Percentiles rank a stretch among this genome's conserved stretches.
Evolutionary conservation across 2,113 vertebrate genomes (phyloP).

Genomic region (Lepisosteus osseus): DNA sequence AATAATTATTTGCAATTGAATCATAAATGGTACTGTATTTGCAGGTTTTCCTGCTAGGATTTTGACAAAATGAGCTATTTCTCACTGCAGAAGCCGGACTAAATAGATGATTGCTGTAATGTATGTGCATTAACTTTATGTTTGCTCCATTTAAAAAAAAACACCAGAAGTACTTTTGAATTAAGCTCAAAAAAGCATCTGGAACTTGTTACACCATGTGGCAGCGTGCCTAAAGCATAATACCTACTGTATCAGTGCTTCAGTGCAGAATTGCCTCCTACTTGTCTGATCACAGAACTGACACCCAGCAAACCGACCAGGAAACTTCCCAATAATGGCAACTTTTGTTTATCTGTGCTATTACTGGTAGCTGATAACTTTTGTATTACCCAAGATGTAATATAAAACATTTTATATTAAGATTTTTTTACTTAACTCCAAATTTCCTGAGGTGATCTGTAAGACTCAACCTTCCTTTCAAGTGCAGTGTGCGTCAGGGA

Average conservation of each 20-base stretch:
- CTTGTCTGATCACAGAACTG: background rate
- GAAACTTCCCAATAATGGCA: background rate
- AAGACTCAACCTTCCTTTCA: too few relatives aligned
- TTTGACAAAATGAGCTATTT: background rate
- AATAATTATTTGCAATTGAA: background rate
- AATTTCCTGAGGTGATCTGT: too few relatives aligned
- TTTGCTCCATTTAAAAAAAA: background rate
- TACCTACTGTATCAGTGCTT: background rate
- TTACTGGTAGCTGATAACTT: too few relatives aligned
- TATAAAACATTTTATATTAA: too few relatives aligned
- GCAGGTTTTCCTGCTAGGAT: background rate
- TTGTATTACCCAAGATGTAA: too few relatives aligned
- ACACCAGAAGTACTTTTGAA: slow-evolving; percentile 2
- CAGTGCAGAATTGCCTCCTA: slow-evolving; percentile 9
- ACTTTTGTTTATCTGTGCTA: too few relatives aligned
- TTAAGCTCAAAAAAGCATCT: slow-evolving; percentile 31
- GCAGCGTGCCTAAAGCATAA: slow-evolving; percentile 31
- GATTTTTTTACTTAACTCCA: too few relatives aligned
- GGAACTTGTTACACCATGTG: slow-evolving; percentile 41
- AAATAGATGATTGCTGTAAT: slow-evolving; percentile 5
- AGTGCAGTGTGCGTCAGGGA: too few relatives aligned
- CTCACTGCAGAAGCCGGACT: background rate
- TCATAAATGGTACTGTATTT: background rate
- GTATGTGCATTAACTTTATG: background rate
- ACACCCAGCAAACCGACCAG: slow-evolving; percentile 1